Evolutionary conservation across 2,113 vertebrate species (phyloP), one percentile per base, ranked within the genome.

Genomic region (Pao palembangensis): DNA sequence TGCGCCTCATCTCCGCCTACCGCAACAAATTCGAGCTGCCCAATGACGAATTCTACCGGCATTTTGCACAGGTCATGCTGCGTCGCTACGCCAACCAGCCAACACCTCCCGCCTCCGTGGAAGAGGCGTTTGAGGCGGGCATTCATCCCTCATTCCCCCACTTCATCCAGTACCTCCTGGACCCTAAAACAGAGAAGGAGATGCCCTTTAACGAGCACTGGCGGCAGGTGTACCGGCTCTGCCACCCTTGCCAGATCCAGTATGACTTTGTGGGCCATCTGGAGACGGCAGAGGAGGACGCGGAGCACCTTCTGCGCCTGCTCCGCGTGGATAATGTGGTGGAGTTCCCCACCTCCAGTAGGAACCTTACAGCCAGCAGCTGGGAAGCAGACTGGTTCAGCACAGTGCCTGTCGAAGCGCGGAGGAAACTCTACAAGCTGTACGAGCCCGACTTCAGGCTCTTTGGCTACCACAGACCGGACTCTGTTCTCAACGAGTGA

Each of bases 241-340:
- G 97, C 79, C 97, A 99, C 42, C 97, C 97, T 0, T 98, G 96
- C 87, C 97, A 99, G 89, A 98, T 99, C 19, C 94, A 98, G 65
- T 99, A 99, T 0, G 96, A 99, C 77, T 99, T 99, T 28, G 92
- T 99, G 0, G 97, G 97, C 13, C 98, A 98, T 78, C 88, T 99
- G 89, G 97, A 99, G 90, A 95, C 94, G 0, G 86, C 94, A 62
- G 94, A 96, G 18, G 93, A 96, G 74, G 97, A 99, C 0, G 93
- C 95, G 0, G 89, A 94, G 55, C 94, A 95, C 57, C 89, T 99
- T 0, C 73, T 99, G 55, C 91, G 93, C 55, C 91, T 94, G 20
- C 93, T 99, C 71, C 88, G 92, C 2, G 93, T 98, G 69, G 96
- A 98, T 83, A 88, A 89, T 5, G 87, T 92, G 31, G 91, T 99